Base-by-base conservation (phyloP, 1,140 invertebrate species). In the Laodelphax striatellus region DNA sequence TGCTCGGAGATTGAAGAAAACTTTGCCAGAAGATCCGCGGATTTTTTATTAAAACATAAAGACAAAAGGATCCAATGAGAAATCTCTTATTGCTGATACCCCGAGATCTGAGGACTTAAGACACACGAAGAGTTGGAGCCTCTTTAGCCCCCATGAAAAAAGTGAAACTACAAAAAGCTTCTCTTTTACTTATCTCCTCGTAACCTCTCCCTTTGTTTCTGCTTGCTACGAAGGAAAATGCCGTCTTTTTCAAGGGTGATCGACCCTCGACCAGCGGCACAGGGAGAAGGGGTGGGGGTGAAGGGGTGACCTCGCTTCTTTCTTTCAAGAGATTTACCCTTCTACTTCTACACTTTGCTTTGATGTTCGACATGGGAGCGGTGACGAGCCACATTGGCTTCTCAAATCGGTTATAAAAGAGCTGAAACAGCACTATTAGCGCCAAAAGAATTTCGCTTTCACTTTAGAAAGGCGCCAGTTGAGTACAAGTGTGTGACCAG, bases 111-210 rank as follows among this genome's bases (percentile, higher is more conserved):
- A 50, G 46, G 16, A 6, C n/a, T 50, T 22, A 17, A 50, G 46
- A 50, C 46, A 50, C 16, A 50, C 46, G 46, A 17, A 22, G 16
- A 50, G 46, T 17, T 19, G 43, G 14, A 19, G 46, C 21, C 46
- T 38, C 34, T 38, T 38, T 9, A 38, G 34, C 34, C 34, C 34
- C 34, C 34, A 9, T 17, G 46, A 50, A 50, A n/a, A 50, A 50
- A 50, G 21, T 50, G 46, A 50, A 50, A 50, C 46, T 50, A 50
- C 46, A 50, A 50, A 50, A 50, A 50, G 46, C 46, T 50, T 50
- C 21, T 50, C 21, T 14, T 50, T 50, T 50, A 50, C 46, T 50
- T 50, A 50, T 50, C 46, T 50, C 46, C 46, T 50, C 14, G 46
- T 50, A 50, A 50, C 46, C 46, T 50, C 46, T 50, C 21, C 46